Evolutionary conservation across 2,888 invertebrate species (phyloP), one percentile per base, ranked within the genome.

Genomic region (Euphydryas editha): DNA sequence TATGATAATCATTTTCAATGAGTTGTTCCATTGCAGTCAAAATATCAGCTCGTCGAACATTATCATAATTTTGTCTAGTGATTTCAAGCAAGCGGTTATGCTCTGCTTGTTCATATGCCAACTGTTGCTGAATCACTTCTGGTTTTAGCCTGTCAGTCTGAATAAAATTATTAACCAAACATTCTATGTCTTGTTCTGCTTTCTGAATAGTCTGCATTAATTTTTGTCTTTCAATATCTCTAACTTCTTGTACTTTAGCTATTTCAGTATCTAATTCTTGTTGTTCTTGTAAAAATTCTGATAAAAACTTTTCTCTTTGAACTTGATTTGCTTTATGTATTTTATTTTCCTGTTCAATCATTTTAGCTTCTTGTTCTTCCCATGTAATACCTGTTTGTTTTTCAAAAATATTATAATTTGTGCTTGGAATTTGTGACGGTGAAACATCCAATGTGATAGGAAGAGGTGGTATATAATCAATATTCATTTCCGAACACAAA

Each of bases 21-120:
- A 96, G 86, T 76, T 93, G 92, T 80, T 95, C 94, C 96, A 96
- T 96, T 56, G 95, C 95, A 78, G 92, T 94, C 56, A 96, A 87
- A 62, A 96, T 94, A 83, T 96, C 96, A 78, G 94, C 92, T 81
- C 95, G 95, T 72, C 94, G 93, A 39, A 96, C 84, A 77, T 89
- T 91, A 77, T 93, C 93, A 84, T 94, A 93, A 77, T 94, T 93
- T 79, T 93, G 92, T 63, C 89, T 81, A 18, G 93, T 93, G 66
- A 94, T 94, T 69, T 94, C 94, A 51, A 96, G 83, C 57, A 96
- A 78, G 65, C 93, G 90, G 75, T 95, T 94, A 81, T 96, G 95
- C 83, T 96, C 95, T 65, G 93, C 85, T 72, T 94, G 93, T 76
- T 96, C 96, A 81, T 94, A 94, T 74, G 95, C 95, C 36, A 95